phyloP scores from a whole-genome alignment of 2,113 vertebrate species.

The Scolopax mira region DNA sequence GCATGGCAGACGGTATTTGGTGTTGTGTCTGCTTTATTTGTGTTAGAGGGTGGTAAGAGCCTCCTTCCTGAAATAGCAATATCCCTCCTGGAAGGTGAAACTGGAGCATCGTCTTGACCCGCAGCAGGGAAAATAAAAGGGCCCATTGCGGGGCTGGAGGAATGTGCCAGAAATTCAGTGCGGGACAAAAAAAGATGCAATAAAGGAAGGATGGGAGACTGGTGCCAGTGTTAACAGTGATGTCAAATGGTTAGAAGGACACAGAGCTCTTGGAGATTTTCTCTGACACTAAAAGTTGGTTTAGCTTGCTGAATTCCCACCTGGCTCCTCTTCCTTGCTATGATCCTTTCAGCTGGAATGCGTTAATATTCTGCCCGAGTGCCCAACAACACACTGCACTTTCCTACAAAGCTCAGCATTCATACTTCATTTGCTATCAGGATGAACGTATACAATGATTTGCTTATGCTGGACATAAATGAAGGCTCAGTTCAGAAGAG shows the following conservation, averaged over 20 bases:
- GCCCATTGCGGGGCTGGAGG: neutral
- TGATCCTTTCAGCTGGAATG: neutral
- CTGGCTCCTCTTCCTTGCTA: neutral
- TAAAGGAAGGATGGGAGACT: neutral
- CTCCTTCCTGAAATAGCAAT: neutral
- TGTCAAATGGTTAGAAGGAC: neutral
- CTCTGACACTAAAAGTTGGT: neutral
- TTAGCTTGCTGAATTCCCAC: neutral
- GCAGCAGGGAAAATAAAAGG: neutral
- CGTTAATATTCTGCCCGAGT: neutral
- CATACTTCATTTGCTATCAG: neutral
- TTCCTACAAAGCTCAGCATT: constrained; percentile 33
- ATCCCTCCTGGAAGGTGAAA: neutral
- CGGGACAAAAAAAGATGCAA: neutral
- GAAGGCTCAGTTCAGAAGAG: neutral
- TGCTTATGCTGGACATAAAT: constrained; percentile 8
- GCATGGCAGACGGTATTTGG: neutral
- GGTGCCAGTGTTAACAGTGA: neutral
- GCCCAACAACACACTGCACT: neutral
- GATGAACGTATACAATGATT: neutral
- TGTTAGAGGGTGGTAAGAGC: neutral
- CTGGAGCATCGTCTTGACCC: neutral
- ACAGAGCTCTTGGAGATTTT: neutral
- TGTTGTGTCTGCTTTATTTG: neutral
- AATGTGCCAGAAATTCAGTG: neutral